Evolutionary conservation across 2,797 vertebrate genomes (phyloP).

Genomic region (Dendrocincla fuliginosa): DNA sequence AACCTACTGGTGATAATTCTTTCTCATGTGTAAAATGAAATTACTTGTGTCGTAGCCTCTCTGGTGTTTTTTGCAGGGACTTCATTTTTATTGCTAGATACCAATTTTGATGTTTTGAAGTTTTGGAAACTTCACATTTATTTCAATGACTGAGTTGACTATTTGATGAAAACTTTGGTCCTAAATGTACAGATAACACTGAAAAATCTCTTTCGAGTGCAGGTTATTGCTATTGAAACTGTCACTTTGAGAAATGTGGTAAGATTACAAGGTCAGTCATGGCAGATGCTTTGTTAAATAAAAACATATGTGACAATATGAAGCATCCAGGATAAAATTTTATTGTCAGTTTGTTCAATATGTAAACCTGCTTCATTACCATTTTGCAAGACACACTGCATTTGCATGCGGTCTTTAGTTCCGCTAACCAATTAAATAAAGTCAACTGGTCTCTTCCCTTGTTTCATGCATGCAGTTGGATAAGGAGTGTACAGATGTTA

Average conservation of each 20-base stretch:
- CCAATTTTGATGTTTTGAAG: not conserved
- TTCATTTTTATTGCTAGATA: not conserved
- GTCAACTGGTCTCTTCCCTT: not conserved
- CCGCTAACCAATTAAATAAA: not conserved
- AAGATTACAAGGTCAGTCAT: not conserved
- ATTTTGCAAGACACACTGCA: not conserved
- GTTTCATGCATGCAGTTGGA: not conserved
- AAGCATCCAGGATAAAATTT: not conserved
- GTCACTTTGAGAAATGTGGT: not conserved
- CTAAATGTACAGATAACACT: not conserved
- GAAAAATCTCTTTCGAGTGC: not conserved
- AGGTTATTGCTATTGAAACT: not conserved
- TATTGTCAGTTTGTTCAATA: not conserved
- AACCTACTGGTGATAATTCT: not conserved
- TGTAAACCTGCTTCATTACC: not conserved
- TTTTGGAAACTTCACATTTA: not conserved
- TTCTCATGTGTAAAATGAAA: not conserved
- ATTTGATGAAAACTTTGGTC: not conserved
- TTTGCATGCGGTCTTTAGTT: conserved; percentile 22
- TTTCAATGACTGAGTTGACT: not conserved
- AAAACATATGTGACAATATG: not conserved
- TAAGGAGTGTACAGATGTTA: not conserved
- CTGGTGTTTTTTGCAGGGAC: not conserved
- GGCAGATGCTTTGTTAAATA: conserved; percentile 18
- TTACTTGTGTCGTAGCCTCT: not conserved